Evolutionary conservation across 2,888 invertebrate species (phyloP).

Genomic region (Eristalinus sepulchralis): DNA sequence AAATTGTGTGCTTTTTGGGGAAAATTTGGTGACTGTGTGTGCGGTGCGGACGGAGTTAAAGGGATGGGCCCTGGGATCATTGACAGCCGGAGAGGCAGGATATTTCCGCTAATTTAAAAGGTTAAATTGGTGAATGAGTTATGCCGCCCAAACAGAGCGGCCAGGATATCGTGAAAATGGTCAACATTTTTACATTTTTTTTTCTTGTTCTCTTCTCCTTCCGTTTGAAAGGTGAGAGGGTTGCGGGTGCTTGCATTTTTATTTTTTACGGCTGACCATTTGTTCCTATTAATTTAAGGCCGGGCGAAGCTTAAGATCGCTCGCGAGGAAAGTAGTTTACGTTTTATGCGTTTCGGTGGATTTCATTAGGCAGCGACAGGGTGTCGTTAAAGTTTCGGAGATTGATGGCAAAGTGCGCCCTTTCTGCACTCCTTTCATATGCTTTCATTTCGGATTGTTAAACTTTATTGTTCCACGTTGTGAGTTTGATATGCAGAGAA

Average conservation of each 20-base stretch:
- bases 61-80: background rate
- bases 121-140: conserved; percentile 2
- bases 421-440: background rate
- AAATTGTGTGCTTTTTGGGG: conserved; percentile 27
- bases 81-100: background rate
- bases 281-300: background rate
- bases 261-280: background rate
- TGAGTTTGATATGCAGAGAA: background rate
- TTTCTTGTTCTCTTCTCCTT: background rate
- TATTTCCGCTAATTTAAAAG: conserved; percentile 11
- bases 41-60: background rate
- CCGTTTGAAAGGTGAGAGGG: too few relatives aligned
- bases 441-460: background rate
- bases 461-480: background rate
- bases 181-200: background rate
- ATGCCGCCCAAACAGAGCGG: background rate
- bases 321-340: background rate
- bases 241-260: background rate
- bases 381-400: background rate
- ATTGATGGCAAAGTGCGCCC: background rate
- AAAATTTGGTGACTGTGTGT: conserved; percentile 36
- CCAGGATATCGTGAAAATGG: background rate
- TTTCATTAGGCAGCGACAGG: background rate
- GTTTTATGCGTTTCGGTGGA: background rate
- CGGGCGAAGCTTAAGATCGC: background rate